Evolutionary conservation across 2,888 invertebrate species (phyloP), one percentile per base, ranked within the genome.

Genomic region (Thyatira batis): DNA sequence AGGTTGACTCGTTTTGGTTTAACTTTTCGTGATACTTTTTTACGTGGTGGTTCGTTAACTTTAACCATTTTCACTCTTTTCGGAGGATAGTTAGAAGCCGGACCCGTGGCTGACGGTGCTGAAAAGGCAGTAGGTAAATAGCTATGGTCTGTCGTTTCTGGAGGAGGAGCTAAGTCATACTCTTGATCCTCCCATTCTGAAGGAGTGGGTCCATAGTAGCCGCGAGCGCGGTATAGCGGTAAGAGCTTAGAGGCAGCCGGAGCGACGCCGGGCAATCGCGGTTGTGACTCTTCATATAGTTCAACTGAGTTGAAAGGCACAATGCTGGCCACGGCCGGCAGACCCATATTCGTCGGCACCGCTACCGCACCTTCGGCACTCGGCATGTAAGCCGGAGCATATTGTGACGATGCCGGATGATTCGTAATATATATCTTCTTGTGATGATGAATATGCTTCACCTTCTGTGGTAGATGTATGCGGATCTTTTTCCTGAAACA

Each of bases 401-500:
- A 92, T 62, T 90, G 89, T 21, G 92, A 84, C 61, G 85, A 66
- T 53, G 91, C 88, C 58, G 89, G 85, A 71, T 92, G 89, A 71
- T 92, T 89, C 60, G 92, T 92, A 60, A 92, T 92, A 65, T 92
- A 92, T 67, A 92, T 87, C 76, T 92, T 92, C 83, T 92, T 92
- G 64, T 92, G 92, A 69, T 92, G 92, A 73, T 92, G 92, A 74
- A 92, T 92, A 69, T 92, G 92, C 81, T 92, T 92, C 80, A 92
- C 92, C 75, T 90, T 90, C 83, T 92, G 92, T 73, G 92, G 92
- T 83, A 92, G 89, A 84, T 92, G 92, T 79, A 92, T 92, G 79
- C 92, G 92, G 77, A 92, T 92, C 82, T 92, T 92, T 84, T 92
- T 92, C 80, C 92, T 92, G 90, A 52, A 92, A 92, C 89, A 90